These are phyloP conservation scores for Corythornis vintsioides DNA, from an alignment of 2,113 vertebrate genomes.

Conservation along the genomic window DNA sequence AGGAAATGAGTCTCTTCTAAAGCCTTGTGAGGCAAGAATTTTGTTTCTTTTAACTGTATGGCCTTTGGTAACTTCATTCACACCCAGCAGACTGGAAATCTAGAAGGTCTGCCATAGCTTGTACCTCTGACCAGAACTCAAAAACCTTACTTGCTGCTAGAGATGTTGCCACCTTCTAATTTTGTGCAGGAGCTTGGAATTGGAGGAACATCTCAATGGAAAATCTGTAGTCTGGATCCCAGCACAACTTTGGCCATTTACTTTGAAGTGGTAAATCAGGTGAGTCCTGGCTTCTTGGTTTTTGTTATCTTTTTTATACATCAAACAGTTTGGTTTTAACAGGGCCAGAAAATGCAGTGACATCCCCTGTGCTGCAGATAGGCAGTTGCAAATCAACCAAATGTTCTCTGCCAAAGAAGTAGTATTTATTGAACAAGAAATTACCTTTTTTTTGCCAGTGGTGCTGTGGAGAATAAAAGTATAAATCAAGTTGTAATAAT, in stretches of 20 bases:
- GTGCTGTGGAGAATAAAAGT: background rate
- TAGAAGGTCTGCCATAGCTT: background rate
- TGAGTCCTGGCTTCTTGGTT: conserved; percentile 51
- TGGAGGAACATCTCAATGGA: conserved; percentile 95
- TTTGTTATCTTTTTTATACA: background rate
- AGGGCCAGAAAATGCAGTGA: background rate
- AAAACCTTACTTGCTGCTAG: background rate
- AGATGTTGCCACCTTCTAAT: background rate
- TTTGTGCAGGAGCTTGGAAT: conserved; percentile 87
- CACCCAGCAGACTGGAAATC: background rate
- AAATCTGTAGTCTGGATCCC: conserved; percentile 89
- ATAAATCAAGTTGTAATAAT: background rate
- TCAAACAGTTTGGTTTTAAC: background rate
- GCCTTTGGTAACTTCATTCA: background rate
- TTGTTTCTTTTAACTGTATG: background rate
- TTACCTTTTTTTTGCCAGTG: background rate
- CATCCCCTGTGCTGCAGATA: background rate
- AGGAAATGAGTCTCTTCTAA: background rate
- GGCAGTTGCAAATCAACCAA: background rate
- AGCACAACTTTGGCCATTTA: conserved; percentile 89
- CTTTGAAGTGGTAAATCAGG: conserved; percentile 98
- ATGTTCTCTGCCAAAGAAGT: background rate
- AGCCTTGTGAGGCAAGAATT: background rate
- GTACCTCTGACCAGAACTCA: background rate
- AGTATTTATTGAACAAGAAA: background rate